A percentile compares a stretch with the other conserved stretches of the same genome.
Conservation (phyloP, 2,113 vertebrate species). For the Chloroceryle aenea region DNA sequence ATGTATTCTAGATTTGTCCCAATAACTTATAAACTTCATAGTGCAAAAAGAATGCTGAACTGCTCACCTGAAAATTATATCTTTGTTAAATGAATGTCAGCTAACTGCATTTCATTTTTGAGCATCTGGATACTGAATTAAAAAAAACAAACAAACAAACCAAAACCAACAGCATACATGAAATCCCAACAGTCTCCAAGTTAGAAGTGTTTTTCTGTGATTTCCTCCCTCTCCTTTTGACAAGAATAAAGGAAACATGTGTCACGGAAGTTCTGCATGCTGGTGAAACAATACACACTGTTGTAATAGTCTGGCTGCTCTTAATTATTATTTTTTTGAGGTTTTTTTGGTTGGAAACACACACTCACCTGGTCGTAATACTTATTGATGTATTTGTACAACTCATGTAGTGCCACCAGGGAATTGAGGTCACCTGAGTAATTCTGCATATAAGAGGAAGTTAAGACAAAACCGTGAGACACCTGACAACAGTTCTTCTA, state of each 20-base stretch:
- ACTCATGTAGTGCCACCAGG: conserved; percentile 93
- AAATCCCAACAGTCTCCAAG: neutral
- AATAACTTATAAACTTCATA: neutral
- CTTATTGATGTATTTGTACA: conserved; percentile 99
- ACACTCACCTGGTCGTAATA: conserved; percentile 95
- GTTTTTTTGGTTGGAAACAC: neutral
- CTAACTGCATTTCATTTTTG: neutral
- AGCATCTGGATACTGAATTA: neutral
- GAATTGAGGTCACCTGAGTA: conserved; percentile 96
- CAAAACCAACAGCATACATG: rapidly evolving
- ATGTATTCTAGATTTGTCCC: neutral
- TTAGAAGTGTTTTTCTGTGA: neutral
- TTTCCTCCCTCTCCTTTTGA: neutral
- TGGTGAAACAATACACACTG: neutral
- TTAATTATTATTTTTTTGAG: neutral
- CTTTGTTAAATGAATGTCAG: neutral
- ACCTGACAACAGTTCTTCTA: neutral
- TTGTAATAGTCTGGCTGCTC: neutral
- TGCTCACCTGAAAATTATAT: neutral
- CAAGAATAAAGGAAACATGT: neutral
- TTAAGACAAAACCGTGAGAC: neutral
- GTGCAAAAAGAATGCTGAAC: neutral
- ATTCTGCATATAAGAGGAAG: conserved; percentile 80
- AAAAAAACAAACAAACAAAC: neutral
- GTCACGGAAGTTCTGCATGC: neutral